Conservation (phyloP, 2,797 vertebrate species). For the Molothrus ater region DNA sequence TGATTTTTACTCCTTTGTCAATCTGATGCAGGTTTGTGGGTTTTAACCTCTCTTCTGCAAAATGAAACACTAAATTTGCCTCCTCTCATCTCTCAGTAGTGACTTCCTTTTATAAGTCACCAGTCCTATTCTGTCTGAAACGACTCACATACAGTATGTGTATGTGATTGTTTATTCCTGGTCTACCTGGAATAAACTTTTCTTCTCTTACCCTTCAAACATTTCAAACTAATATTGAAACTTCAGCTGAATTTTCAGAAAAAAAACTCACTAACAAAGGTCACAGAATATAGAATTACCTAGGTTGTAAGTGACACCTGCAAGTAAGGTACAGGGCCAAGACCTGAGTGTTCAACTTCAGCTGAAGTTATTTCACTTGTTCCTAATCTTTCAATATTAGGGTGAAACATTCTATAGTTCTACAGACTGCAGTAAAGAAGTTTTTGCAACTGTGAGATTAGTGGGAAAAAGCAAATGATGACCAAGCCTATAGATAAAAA, state of each 20-base stretch:
- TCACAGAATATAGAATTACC: background rate
- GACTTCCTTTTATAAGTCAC: background rate
- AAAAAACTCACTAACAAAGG: background rate
- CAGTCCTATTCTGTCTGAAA: background rate
- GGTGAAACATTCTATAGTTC: background rate
- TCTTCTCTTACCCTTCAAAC: background rate
- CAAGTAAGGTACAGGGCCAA: background rate
- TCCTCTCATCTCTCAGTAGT: background rate
- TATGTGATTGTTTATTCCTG: background rate
- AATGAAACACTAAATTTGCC: background rate
- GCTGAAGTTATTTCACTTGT: background rate
- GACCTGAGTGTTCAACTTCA: background rate
- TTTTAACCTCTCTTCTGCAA: background rate
- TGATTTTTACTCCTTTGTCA: background rate
- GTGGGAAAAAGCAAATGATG: background rate
- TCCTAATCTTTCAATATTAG: background rate
- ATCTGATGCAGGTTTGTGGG: background rate
- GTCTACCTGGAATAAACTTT: background rate
- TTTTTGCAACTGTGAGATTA: background rate
- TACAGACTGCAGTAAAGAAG: background rate
- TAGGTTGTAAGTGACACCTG: background rate
- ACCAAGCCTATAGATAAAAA: background rate
- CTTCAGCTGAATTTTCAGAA: background rate
- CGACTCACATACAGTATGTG: rapidly evolving
- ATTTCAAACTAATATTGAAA: background rate